Evolutionary conservation across 2,797 vertebrate genomes (phyloP), one percentile per base, ranked within the genome.

Genomic region (Eulemur coronatus): DNA sequence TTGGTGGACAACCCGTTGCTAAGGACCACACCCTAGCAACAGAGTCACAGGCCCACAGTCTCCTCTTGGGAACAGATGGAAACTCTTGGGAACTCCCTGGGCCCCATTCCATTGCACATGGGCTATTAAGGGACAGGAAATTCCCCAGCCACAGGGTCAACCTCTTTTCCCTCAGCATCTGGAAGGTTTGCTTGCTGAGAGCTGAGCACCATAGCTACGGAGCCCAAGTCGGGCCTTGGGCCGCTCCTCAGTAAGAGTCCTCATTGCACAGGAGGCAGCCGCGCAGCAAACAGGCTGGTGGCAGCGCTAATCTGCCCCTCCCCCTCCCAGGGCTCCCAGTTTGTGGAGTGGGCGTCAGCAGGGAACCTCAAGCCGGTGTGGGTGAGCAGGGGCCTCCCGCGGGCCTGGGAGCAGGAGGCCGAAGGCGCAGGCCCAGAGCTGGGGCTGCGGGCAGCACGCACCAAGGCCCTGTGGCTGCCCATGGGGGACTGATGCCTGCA

Each of bases 391-490:
- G 92, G 94, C n/a, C 30, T n/a, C 57, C 65, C 7, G 0, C 90
- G 95, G 13, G 94, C 96, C 88, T 98, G 98, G 98, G 95, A 97
- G 20, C 86, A 96, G 33, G 94, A 97, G 8, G 46, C 84, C 0
- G 52, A 97, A 30, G 98, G 98, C 3, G 93, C 97, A 20, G 97
- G 97, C 7, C 97, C 93, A 0, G 98, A 98, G 91, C 96, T 98
- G 90, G 96, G 96, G 33, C 96, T 97, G 28, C 98, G 95, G 6
- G 98, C 98, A 59, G 98, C 98, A 0, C 97, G 97, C n/a, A 98
- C 98, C 78, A 98, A 98, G 98, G 98, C 97, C 82, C 79, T 98
- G 90, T 98, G 98, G 98, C 97, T 98, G 94, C 98, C 98, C 11
- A 98, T 98, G 98, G 98, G 98, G 1, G 98, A 98, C 93, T 98